Evolutionary conservation across 1,140 invertebrate species (phyloP).

Genomic region (Macrosteles quadrilineatus): DNA sequence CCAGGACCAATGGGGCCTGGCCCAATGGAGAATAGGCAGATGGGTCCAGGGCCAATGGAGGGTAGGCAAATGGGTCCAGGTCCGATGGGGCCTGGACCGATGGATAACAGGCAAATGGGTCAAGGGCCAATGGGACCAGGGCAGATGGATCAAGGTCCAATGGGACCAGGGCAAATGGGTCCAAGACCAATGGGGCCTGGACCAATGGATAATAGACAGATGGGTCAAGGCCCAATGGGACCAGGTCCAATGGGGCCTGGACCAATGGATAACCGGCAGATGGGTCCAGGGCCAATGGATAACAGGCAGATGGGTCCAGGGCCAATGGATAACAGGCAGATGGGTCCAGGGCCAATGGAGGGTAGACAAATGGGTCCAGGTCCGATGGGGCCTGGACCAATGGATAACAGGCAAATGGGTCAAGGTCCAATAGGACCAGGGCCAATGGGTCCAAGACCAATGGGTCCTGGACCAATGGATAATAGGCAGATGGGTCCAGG

Average conservation of each 20-base stretch:
- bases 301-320: neutral
- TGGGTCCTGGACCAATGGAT: neutral
- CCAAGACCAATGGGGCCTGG: neutral
- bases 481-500: constrained; percentile 1
- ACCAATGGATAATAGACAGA: neutral
- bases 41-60: neutral
- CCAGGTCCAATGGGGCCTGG: neutral
- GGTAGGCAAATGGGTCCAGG: no score
- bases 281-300: neutral
- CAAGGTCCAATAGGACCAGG: neutral
- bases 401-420: neutral
- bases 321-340: neutral
- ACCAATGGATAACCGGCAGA: no score
- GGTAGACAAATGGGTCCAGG: neutral
- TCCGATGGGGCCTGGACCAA: neutral
- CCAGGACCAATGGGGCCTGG: neutral
- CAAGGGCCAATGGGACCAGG: no score
- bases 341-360: constrained; percentile 7
- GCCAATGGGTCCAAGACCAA: neutral
- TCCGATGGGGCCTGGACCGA: no score
- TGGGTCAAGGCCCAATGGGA: constrained; percentile 2
- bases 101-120: no score
- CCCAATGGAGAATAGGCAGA: neutral
- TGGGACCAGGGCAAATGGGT: neutral
- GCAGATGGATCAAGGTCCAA: neutral